Percentiles rank a stretch among this genome's conserved stretches.
phyloP scores from a whole-genome alignment of 2,797 vertebrate species.

The Borostomias antarcticus region DNA sequence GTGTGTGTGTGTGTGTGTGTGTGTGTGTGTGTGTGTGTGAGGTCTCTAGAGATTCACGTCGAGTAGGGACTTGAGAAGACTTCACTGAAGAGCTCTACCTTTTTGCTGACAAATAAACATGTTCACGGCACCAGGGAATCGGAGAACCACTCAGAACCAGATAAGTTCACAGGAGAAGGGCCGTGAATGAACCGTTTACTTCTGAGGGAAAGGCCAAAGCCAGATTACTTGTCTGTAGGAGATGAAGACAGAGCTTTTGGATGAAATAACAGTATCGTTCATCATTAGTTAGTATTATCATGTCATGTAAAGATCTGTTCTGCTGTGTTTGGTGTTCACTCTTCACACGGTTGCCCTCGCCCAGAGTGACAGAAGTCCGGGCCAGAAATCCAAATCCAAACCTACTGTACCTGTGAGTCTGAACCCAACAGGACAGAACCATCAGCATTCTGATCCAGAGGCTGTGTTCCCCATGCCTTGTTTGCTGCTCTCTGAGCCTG shows the following conservation, averaged over 20 bases:
- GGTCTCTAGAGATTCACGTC: slow-evolving; percentile 19
- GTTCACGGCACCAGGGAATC: slow-evolving; percentile 19
- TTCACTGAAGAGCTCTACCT: slow-evolving; percentile 7
- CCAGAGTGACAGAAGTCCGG: background rate
- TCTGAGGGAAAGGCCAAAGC: too few relatives aligned
- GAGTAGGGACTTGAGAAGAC: slow-evolving; percentile 34
- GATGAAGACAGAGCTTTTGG: too few relatives aligned
- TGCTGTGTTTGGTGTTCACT: too few relatives aligned
- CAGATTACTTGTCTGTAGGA: too few relatives aligned
- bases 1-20: background rate
- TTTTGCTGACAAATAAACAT: slow-evolving; percentile 30
- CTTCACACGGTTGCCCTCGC: too few relatives aligned
- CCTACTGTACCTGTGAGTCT: background rate
- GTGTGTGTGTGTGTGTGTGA: slow-evolving; percentile 20
- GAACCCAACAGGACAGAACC: background rate
- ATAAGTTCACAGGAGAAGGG: background rate
- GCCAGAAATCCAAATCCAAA: background rate
- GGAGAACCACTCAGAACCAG: background rate
- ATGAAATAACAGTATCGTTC: too few relatives aligned
- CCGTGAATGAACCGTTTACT: too few relatives aligned
- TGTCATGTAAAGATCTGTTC: background rate
- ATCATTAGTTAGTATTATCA: background rate
- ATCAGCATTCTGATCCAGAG: background rate
- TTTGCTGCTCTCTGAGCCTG: slow-evolving; percentile 41
- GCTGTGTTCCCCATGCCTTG: slow-evolving; percentile 18